Percentiles rank a stretch among this genome's conserved stretches.
Conservation (phyloP, 2,797 vertebrate genomes). For the Diplodus sargus region DNA sequence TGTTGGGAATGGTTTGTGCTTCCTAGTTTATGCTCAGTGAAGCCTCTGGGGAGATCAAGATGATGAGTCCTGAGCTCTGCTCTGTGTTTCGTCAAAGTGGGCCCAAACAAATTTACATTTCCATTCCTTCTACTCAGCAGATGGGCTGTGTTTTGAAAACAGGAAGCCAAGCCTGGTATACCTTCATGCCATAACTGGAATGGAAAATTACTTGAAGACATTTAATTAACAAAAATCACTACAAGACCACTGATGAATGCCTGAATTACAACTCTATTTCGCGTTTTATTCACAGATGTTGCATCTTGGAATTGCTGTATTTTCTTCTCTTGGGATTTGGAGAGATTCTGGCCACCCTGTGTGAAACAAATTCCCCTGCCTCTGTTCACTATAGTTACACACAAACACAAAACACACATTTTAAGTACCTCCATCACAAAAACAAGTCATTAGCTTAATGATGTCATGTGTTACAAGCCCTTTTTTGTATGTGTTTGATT, state of each 20-base stretch:
- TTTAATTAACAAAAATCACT: conserved; percentile 2
- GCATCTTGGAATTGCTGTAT: conserved; percentile 16
- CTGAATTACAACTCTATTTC: conserved; percentile 43
- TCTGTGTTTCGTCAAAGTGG: conserved; percentile 58
- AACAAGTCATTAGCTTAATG: conserved; percentile 59
- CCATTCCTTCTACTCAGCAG: conserved; percentile 49
- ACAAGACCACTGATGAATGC: conserved; percentile 26
- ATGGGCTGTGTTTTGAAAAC: conserved; percentile 29
- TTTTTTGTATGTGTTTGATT: conserved; percentile 49
- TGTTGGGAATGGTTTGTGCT: conserved; percentile 52
- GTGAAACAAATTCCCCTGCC: conserved; percentile 38
- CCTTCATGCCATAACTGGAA: conserved; percentile 27
- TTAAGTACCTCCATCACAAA: conserved; percentile 28
- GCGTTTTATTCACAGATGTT: conserved; percentile 47
- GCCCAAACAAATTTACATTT: conserved; percentile 62
- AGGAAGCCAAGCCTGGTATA: conserved; percentile 21
- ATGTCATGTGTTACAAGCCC: conserved; percentile 50
- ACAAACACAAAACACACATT: conserved; percentile 27
- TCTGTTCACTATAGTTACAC: conserved; percentile 39
- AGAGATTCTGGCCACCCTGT: conserved; percentile 34
- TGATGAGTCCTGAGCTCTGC: conserved; percentile 23
- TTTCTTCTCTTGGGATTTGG: conserved; percentile 33
- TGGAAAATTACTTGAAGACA: conserved; percentile 62
- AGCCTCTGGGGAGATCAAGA: conserved; percentile 39
- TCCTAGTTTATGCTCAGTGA: conserved; percentile 44